These are phyloP conservation scores for Geopemphigus sp. DNA, from an alignment of 1,140 invertebrate species.

Conservation along the genomic window DNA sequence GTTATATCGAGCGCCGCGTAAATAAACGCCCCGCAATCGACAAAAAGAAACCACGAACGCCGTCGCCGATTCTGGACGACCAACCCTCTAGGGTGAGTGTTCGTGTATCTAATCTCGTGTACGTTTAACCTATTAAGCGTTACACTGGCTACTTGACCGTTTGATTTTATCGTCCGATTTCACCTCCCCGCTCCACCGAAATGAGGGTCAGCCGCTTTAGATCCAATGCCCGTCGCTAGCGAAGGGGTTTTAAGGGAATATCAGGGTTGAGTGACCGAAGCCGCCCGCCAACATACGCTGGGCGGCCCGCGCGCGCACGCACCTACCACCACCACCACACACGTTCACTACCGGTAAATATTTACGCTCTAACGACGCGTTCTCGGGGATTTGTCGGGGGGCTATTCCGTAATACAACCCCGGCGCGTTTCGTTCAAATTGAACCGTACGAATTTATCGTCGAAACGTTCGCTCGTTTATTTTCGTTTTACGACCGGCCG, in stretches of 20 bases:
- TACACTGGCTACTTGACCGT: slow-evolving; percentile 33
- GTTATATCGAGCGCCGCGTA: background rate
- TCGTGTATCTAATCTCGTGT: slow-evolving; percentile 44
- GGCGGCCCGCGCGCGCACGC: too few relatives aligned
- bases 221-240: background rate
- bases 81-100: slow-evolving; percentile 35
- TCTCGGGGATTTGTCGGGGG: too few relatives aligned
- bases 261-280: background rate
- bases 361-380: background rate
- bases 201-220: slow-evolving; percentile 29
- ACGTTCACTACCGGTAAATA: too few relatives aligned
- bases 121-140: slow-evolving; percentile 47
- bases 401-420: too few relatives aligned
- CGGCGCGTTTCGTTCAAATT: too few relatives aligned
- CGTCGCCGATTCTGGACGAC: background rate
- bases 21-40: background rate
- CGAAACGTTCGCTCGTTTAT: too few relatives aligned
- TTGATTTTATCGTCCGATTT: slow-evolving; percentile 46
- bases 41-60: background rate
- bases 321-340: too few relatives aligned
- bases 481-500: too few relatives aligned
- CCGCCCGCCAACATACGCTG: too few relatives aligned
- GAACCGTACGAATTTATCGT: too few relatives aligned
- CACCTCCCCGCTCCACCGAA: background rate
- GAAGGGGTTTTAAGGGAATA: background rate